Evolutionary conservation across 1,140 invertebrate genomes (phyloP).

Genomic region (Cephus cinctus): DNA sequence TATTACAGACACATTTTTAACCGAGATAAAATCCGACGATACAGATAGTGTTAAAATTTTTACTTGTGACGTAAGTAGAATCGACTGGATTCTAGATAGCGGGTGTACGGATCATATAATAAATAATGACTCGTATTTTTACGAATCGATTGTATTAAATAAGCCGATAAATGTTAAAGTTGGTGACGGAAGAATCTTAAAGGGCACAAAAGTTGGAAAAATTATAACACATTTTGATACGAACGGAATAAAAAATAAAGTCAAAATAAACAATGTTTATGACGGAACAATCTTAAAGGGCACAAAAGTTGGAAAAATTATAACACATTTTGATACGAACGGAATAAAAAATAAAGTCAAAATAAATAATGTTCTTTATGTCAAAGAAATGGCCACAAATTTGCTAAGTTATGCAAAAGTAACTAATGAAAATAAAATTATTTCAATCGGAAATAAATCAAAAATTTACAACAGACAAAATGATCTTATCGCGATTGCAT

Average conservation of each 20-base stretch:
- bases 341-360: not conserved
- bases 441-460: not conserved
- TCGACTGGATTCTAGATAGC: slow-evolving; percentile 9
- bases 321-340: slow-evolving; percentile 3
- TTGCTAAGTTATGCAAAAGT: slow-evolving; percentile 10
- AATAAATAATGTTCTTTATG: slow-evolving; percentile 12
- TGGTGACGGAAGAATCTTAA: slow-evolving; percentile 8
- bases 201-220: no score
- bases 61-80: slow-evolving; percentile 5
- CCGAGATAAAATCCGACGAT: no score
- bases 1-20: not conserved
- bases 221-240: no score
- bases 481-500: not conserved
- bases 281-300: no score
- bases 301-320: slow-evolving; percentile 14
- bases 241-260: no score
- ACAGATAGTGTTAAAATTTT: not conserved
- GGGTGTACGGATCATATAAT: slow-evolving; percentile 12
- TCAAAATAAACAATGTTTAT: no score
- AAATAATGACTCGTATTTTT: slow-evolving; percentile 13
- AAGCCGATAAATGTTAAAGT: slow-evolving; percentile 7
- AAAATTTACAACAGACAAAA: slow-evolving; percentile 3
- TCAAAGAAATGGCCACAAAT: slow-evolving; percentile 13
- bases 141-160: not conserved
- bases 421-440: slow-evolving; percentile 12